These are phyloP conservation scores for Papilio polyxenes DNA, from an alignment of 1,140 invertebrate species.

Conservation along the genomic window DNA sequence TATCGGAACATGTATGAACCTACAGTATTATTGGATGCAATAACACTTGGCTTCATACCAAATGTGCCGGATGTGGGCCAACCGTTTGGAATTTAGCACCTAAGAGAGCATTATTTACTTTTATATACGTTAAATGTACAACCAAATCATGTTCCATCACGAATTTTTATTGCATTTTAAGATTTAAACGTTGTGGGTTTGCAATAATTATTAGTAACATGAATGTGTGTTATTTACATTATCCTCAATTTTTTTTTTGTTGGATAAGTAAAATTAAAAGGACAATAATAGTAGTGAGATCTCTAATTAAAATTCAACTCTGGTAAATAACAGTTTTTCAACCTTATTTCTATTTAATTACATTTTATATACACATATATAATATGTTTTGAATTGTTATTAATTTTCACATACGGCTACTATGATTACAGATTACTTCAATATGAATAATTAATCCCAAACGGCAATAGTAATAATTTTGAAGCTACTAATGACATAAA, in stretches of 20 bases:
- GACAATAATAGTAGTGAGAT: too few species aligned
- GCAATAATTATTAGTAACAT: too few species aligned
- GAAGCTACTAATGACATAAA: neutral
- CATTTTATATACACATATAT: too few species aligned
- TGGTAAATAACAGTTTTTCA: too few species aligned
- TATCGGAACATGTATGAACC: slow-evolving; percentile 19
- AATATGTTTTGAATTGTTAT: neutral
- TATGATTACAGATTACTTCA: neutral
- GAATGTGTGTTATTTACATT: too few species aligned
- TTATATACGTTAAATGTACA: slow-evolving; percentile 8
- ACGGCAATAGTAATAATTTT: slow-evolving; percentile 2
- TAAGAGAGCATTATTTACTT: slow-evolving; percentile 22
- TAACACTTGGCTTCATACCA: slow-evolving; percentile 34
- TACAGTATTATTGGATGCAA: slow-evolving; percentile 34
- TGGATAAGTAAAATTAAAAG: too few species aligned
- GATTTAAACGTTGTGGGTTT: neutral
- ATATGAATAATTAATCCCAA: neutral
- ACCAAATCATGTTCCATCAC: neutral
- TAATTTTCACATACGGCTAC: neutral
- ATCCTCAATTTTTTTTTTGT: too few species aligned
- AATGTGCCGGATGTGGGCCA: slow-evolving; percentile 33
- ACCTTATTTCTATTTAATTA: too few species aligned
- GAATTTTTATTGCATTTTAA: neutral
- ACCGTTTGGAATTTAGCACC: slow-evolving; percentile 30
- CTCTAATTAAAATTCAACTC: too few species aligned